Conservation (phyloP, 2,888 invertebrate genomes). For the Conomelus anceps region DNA sequence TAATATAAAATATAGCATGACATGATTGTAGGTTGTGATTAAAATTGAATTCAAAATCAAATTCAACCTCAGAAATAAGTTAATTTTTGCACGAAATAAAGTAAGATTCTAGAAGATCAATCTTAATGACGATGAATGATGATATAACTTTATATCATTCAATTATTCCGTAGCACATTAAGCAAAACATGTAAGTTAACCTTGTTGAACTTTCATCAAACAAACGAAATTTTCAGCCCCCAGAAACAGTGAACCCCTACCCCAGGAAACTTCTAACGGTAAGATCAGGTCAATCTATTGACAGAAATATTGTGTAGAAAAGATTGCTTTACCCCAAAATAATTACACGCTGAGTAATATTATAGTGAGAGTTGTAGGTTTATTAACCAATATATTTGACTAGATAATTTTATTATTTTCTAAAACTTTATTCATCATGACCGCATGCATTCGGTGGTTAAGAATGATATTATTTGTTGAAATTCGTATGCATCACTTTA, state of each 20-base stretch:
- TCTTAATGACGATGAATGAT: too few relatives aligned
- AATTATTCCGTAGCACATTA: background rate
- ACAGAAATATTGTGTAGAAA: background rate
- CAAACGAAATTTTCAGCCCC: background rate
- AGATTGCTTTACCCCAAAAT: background rate
- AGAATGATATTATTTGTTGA: background rate
- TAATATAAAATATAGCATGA: too few relatives aligned
- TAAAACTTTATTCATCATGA: background rate
- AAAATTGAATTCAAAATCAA: too few relatives aligned
- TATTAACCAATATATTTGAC: background rate
- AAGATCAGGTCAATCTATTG: background rate
- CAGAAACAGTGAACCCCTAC: background rate
- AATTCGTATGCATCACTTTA: background rate
- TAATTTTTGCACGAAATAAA: too few relatives aligned
- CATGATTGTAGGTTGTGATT: too few relatives aligned
- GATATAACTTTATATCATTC: too few relatives aligned
- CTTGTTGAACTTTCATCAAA: background rate
- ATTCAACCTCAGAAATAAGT: too few relatives aligned
- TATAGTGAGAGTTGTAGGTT: background rate
- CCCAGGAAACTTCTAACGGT: background rate
- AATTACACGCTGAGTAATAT: background rate
- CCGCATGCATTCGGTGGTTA: background rate
- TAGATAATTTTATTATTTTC: background rate
- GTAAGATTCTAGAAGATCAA: too few relatives aligned
- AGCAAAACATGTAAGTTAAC: background rate